Evolutionary conservation across 1,140 invertebrate genomes (phyloP), one percentile per base, ranked within the genome.

Genomic region (Batillaria attramentaria): DNA sequence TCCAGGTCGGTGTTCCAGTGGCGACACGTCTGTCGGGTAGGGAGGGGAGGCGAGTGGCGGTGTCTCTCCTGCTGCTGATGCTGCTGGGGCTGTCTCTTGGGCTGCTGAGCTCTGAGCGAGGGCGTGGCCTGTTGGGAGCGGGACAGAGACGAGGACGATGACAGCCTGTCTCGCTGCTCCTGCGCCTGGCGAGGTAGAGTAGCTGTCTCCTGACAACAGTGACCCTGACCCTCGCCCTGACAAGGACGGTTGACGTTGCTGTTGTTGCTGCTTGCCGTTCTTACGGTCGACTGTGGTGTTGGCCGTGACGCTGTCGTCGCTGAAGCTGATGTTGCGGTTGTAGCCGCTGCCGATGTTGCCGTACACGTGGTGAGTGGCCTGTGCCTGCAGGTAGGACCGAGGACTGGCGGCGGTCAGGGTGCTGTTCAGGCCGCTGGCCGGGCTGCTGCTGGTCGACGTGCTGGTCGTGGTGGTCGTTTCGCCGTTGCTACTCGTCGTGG

Each of bases 251-350:
- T 74, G 35, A n/a, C 35, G 41, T 28, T 77, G 62, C 46, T 77
- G 75, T 42, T 65, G 43, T 28, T 66, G 62, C n/a, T 28, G 65
- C 60, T 72, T 46, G 41, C 33, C 20, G 62, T 72, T 79, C 66
- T 78, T 35, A 54, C 72, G 78, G 68, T 83, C 85, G 16, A 89
- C 84, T 3, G 85, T 84, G 20, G 88, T 85, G 79, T 89, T 89
- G 39, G 87, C 88, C 31, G 85, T 89, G 41, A 88, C 86, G 82
- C 87, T 88, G 79, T 88, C 88, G 57, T 89, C 88, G 84, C 88
- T 89, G 77, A 89, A 87, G 79, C 87, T 88, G 42, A 89, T 89
- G 75, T 89, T 89, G 42, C 85, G 81, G 39, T 65, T 81, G 77
- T 84, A 87, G 78, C 43, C 62, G 54, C 50, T 46, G 43, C 16